These are phyloP conservation scores for Argyrosomus regius DNA, from an alignment of 2,797 vertebrate genomes.

Conservation along the genomic window DNA sequence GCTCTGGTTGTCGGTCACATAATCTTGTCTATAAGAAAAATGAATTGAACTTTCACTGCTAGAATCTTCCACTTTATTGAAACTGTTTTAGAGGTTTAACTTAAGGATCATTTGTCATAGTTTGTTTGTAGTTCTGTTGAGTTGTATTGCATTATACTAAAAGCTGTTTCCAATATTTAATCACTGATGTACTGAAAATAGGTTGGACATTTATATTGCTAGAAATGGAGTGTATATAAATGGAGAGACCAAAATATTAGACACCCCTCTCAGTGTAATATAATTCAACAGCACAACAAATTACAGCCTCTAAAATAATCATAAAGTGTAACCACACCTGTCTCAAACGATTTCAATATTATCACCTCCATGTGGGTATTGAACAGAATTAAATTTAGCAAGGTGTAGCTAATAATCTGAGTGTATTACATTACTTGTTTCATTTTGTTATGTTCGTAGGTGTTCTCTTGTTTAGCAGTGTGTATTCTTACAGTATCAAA, in stretches of 20 bases:
- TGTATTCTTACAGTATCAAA: constrained; percentile 9
- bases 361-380: background rate
- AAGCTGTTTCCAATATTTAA: background rate
- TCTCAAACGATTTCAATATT: background rate
- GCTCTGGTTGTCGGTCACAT: background rate
- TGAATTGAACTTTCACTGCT: background rate
- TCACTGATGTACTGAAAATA: background rate
- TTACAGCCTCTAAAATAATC: background rate
- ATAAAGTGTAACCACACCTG: background rate
- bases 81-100: background rate
- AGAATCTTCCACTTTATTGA: background rate
- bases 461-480: background rate
- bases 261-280: background rate
- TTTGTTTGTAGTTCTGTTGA: background rate
- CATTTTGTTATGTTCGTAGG: background rate
- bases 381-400: background rate
- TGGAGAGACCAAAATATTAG: background rate
- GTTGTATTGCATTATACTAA: background rate
- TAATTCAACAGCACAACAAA: constrained; percentile 5
- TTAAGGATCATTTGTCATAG: background rate
- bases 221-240: background rate
- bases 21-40: background rate
- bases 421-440: background rate
- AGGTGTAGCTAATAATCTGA: constrained; percentile 4
- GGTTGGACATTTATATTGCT: background rate